Percentiles rank a stretch among this genome's conserved stretches.
These are phyloP conservation scores for Limulus polyphemus DNA, from an alignment of 2,888 invertebrate genomes.

Conservation along the genomic window DNA sequence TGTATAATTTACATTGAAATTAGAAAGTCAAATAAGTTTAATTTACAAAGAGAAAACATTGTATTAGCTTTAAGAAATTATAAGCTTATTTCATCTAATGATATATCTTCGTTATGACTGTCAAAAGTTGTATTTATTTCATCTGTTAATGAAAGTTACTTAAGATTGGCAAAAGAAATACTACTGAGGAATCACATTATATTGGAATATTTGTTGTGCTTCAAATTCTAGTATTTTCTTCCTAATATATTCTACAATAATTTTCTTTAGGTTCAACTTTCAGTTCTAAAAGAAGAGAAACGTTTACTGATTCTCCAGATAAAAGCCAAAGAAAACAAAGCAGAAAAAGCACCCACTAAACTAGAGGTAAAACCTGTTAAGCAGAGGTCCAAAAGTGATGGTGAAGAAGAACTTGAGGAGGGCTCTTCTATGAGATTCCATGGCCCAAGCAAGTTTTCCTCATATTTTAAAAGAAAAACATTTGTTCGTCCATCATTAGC, in stretches of 20 bases:
- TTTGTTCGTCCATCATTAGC: conserved; percentile 16
- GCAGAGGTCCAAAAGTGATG: conserved; percentile 3
- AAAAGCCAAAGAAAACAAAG: conserved; percentile 31
- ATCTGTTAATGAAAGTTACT: too few species aligned
- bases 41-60: too few species aligned
- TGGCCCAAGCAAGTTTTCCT: conserved; percentile 9
- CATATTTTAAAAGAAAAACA: too few species aligned
- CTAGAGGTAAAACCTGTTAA: conserved; percentile 14
- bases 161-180: too few species aligned
- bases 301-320: conserved; percentile 48
- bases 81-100: background rate
- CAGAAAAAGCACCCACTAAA: conserved; percentile 3
- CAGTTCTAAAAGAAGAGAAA: conserved; percentile 56
- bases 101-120: too few species aligned
- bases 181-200: too few species aligned
- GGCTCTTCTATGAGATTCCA: conserved; percentile 4
- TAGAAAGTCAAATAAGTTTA: too few species aligned
- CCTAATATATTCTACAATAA: too few species aligned
- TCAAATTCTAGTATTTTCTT: too few species aligned
- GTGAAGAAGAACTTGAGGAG: conserved; percentile 3
- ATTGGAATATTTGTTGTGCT: too few species aligned
- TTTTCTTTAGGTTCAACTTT: conserved; percentile 46
- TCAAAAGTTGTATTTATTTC: too few species aligned
- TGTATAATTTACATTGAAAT: too few species aligned
- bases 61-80: background rate